Base-by-base conservation (phyloP, 1,140 invertebrate species). In the Listronotus bonariensis region DNA sequence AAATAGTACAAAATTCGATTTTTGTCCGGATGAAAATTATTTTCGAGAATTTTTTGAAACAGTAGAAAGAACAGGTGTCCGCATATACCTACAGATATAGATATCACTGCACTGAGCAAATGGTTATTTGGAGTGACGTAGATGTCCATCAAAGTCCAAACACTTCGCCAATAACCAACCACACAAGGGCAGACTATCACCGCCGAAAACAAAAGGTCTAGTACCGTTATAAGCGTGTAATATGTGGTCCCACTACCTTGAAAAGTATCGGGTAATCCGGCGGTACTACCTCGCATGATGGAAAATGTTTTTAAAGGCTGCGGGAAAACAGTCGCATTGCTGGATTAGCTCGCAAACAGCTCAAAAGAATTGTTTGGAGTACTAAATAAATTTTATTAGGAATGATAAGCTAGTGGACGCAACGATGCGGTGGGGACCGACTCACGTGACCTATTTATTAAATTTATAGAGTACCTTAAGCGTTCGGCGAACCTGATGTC, bases 91-190 rank as follows among this genome's bases (percentile, higher is more conserved):
- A 92, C 84, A 0, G 78, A 68, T 4, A 89, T 80, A 48, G 90
- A 92, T n/a, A 84, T 79, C 11, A 85, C 76, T 9, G 85, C 84
- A 71, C 89, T 91, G 4, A 83, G 64, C 0, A 85, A 76, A 10
- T 78, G 74, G 31, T 86, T 74, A 0, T 82, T 77, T 1, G 89
- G 88, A 48, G 86, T 85, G 18, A 92, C 80, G 75, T 89, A 88
- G 31, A 86, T 73, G 64, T 88, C 89, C 82, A 91, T 88, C 14
- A 95, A 82, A 43, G 86, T 84, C 91, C 91, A 95, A 31, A 90
- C 91, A 52, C 91, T 90, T 31, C 92, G 82, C 92, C 92, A 95
- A 75, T 93, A 94, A 46, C 86, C 85, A 8, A 95, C 90, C 1
- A 93, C 91, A 9, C 88, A 84, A 8, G 92, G 92, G 0, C 89